A percentile compares a stretch with the other conserved stretches of the same genome.
These are phyloP conservation scores for Pangasianodon hypophthalmus DNA, from an alignment of 2,113 vertebrate species.

Conservation along the genomic window DNA sequence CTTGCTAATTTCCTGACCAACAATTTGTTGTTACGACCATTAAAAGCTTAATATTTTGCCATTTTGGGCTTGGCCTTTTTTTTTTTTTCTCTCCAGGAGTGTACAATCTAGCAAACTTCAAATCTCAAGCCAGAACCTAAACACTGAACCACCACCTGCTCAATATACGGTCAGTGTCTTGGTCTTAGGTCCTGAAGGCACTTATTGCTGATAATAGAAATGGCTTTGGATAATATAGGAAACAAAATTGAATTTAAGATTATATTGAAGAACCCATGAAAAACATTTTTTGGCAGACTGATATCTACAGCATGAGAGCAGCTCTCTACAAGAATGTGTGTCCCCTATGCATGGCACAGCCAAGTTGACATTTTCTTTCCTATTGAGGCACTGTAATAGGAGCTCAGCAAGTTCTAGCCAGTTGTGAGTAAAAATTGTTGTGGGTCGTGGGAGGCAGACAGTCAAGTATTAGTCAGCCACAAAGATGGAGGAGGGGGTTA, in stretches of 20 bases:
- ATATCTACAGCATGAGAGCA: neutral
- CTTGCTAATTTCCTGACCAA: too few relatives aligned
- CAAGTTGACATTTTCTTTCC: constrained; percentile 35
- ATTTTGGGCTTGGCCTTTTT: too few relatives aligned
- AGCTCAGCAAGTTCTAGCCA: constrained; percentile 31
- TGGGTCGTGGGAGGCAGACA: constrained; percentile 21
- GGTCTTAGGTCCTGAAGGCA: neutral
- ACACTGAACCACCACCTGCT: neutral
- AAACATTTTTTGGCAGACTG: neutral
- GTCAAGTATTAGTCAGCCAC: constrained; percentile 24
- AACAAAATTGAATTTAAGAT: neutral
- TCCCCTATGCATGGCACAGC: neutral
- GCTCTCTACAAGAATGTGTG: neutral
- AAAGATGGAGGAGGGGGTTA: constrained; percentile 1
- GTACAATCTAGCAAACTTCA: neutral
- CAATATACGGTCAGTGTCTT: too few relatives aligned
- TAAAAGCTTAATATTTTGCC: too few relatives aligned
- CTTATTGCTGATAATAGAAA: neutral
- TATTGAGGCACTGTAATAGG: neutral
- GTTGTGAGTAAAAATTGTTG: neutral
- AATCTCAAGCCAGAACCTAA: neutral
- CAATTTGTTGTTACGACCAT: too few relatives aligned
- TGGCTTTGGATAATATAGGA: neutral
- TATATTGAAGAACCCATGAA: neutral
- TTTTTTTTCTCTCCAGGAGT: too few relatives aligned